Evolutionary conservation across 2,113 vertebrate genomes (phyloP).

Genomic region (Eulemur rufifrons): DNA sequence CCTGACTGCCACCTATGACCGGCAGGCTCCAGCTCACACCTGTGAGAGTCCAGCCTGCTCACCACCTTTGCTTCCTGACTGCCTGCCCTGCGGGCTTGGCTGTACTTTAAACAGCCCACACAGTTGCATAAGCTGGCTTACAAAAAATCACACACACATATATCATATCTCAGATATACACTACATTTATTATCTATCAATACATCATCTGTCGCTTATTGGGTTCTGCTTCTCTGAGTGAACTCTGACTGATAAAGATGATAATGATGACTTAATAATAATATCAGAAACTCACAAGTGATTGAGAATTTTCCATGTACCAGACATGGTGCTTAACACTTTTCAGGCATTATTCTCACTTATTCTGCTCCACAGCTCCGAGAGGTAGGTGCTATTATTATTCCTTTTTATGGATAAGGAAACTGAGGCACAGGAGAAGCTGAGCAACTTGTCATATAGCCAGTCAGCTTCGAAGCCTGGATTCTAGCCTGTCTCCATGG

Average conservation of each 20-base stretch:
- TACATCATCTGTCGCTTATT: neutral
- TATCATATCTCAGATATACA: neutral
- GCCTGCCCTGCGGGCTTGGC: neutral
- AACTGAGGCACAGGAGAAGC: neutral
- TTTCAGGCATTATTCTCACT: neutral
- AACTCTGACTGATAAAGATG: neutral
- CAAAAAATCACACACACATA: neutral
- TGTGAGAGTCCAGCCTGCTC: neutral
- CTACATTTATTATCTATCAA: neutral
- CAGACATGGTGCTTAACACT: neutral
- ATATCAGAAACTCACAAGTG: neutral
- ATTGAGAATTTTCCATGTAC: neutral
- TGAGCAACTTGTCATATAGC: neutral
- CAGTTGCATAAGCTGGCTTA: neutral
- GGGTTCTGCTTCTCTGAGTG: neutral
- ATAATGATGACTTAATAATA: neutral
- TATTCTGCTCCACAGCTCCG: neutral
- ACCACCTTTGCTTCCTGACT: neutral
- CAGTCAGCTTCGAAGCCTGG: neutral
- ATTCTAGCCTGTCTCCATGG: neutral
- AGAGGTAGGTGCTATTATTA: neutral
- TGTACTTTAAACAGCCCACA: neutral
- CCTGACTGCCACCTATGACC: neutral
- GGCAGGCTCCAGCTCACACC: neutral
- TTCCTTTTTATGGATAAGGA: neutral